These are phyloP conservation scores for Phrynocephalus versicolor DNA, from an alignment of 2,113 vertebrate species.

Conservation along the genomic window DNA sequence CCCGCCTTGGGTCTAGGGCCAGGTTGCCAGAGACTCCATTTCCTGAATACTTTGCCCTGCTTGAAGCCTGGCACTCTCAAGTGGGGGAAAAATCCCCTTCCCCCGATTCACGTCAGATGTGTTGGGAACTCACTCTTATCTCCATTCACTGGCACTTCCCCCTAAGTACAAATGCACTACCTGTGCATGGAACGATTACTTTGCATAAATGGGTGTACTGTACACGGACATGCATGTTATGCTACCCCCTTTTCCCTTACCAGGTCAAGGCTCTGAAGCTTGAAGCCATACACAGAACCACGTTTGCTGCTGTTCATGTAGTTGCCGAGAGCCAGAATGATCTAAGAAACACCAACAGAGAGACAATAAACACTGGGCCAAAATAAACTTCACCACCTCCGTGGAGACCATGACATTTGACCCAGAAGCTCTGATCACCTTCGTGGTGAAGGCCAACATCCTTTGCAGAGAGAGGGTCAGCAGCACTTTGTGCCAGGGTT, in stretches of 20 bases:
- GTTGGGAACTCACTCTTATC: background rate
- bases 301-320: constrained; percentile 99
- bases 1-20: no score
- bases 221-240: background rate
- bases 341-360: no score
- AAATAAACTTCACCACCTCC: background rate
- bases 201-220: no score
- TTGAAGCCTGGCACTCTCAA: no score
- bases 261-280: constrained; percentile 72
- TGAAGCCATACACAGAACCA: constrained; percentile 93
- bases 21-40: no score
- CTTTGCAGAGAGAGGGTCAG: background rate
- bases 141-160: background rate
- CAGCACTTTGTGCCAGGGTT: background rate
- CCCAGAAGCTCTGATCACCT: background rate
- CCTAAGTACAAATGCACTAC: background rate
- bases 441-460: background rate
- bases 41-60: no score
- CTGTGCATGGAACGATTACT: background rate
- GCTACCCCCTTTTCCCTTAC: constrained; percentile 47
- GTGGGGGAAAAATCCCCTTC: background rate
- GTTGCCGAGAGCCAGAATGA: constrained; percentile 94
- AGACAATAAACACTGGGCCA: background rate
- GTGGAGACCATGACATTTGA: background rate
- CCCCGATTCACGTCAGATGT: no score